These are phyloP conservation scores for Syngnathus rostellatus DNA, from an alignment of 2,797 vertebrate species.

Conservation along the genomic window DNA sequence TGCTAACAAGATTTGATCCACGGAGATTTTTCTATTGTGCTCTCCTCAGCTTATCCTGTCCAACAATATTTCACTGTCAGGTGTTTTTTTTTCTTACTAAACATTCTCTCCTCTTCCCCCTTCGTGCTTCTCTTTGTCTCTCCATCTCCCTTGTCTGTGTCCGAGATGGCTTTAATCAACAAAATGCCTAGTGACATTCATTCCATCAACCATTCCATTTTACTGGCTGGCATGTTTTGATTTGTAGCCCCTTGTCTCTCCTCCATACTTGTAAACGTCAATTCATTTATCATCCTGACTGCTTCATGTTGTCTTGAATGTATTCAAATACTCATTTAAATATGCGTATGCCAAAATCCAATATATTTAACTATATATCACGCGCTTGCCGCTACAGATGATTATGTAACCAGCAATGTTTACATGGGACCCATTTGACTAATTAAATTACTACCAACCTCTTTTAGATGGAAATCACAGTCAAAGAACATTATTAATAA, in stretches of 20 bases:
- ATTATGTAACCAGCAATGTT: not conserved
- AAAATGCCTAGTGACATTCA: constrained; percentile 56
- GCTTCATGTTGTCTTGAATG: constrained; percentile 49
- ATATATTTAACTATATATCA: constrained; percentile 10
- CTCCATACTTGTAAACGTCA: constrained; percentile 51
- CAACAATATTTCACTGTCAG: constrained; percentile 63
- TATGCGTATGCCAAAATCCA: constrained; percentile 36
- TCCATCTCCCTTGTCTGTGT: constrained; percentile 21
- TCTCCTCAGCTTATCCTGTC: constrained; percentile 46
- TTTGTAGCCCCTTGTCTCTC: constrained; percentile 52
- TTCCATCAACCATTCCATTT: constrained; percentile 47
- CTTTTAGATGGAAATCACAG: not conserved
- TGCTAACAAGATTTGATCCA: constrained; percentile 73
- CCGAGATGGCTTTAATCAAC: constrained; percentile 56
- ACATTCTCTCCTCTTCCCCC: constrained; percentile 20
- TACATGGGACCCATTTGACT: not conserved
- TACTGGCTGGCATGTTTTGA: constrained; percentile 38
- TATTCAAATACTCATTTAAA: constrained; percentile 68
- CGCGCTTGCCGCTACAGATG: not conserved
- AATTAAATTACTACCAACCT: not conserved
- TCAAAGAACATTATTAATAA: not conserved
- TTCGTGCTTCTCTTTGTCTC: constrained; percentile 28
- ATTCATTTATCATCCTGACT: constrained; percentile 49
- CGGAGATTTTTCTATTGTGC: constrained; percentile 33
- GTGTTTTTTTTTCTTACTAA: constrained; percentile 30